phyloP scores from a whole-genome alignment of 2,113 vertebrate genomes.

The Nothobranchius furzeri region DNA sequence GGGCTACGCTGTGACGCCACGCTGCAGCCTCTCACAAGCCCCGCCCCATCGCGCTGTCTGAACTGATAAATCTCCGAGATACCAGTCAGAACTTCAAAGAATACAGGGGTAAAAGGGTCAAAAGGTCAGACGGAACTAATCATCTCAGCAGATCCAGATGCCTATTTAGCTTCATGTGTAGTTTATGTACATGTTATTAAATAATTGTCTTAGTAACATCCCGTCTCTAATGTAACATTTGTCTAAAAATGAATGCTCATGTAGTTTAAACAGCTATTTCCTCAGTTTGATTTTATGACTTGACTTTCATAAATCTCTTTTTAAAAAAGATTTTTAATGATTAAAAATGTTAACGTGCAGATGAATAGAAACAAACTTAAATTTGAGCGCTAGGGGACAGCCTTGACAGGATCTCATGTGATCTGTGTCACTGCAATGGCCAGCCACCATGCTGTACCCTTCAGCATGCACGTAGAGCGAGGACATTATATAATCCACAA shows the following conservation, averaged over 20 bases:
- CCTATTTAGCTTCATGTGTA: background rate
- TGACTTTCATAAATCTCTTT: too few relatives aligned
- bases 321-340: background rate
- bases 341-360: background rate
- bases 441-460: conserved; percentile 68
- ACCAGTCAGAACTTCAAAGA: background rate
- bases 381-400: conserved; percentile 21
- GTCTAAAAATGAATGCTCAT: background rate
- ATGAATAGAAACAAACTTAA: conserved; percentile 28
- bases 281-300: too few relatives aligned
- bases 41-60: conserved; percentile 6
- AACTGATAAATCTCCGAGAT: conserved; percentile 17
- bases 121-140: background rate
- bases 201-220: background rate
- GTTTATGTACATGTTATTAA: background rate
- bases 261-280: background rate
- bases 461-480: conserved; percentile 62
- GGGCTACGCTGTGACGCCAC: conserved; percentile 58
- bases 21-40: background rate
- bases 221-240: background rate
- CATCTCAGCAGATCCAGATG: too few relatives aligned
- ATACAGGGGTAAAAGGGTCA: background rate
- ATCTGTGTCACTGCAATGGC: conserved; percentile 44
- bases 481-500: conserved; percentile 67
- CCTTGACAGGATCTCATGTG: conserved; percentile 42